A percentile compares a stretch with the other conserved stretches of the same genome.
Evolutionary conservation across 2,113 vertebrate species (phyloP).

Genomic region (Catharus fuscescens): DNA sequence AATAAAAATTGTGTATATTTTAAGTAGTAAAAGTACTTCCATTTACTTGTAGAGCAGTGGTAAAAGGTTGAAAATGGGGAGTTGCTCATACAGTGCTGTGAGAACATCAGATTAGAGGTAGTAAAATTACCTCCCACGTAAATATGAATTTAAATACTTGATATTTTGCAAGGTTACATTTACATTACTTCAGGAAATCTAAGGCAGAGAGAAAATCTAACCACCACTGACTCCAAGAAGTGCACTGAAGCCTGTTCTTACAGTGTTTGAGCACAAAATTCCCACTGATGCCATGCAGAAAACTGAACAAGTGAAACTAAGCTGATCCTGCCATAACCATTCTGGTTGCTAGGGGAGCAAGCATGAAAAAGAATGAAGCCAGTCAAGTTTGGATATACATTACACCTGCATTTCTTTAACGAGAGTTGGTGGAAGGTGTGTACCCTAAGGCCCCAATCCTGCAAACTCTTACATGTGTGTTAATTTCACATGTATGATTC

Average conservation of each 20-base stretch:
- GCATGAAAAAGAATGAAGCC: slow-evolving; percentile 58
- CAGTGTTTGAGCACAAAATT: background rate
- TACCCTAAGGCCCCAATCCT: slow-evolving; percentile 32
- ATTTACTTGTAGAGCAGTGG: slow-evolving; percentile 43
- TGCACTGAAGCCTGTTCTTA: background rate
- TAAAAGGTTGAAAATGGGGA: slow-evolving; percentile 51
- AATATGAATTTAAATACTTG: slow-evolving; percentile 62
- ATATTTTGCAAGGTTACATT: slow-evolving; percentile 62
- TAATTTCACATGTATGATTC: slow-evolving; percentile 54
- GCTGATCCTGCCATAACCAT: slow-evolving; percentile 22
- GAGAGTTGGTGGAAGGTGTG: slow-evolving; percentile 54
- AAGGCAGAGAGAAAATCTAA: slow-evolving; percentile 25
- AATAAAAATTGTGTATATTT: slow-evolving; percentile 51
- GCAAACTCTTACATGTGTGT: slow-evolving; percentile 28
- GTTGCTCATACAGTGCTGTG: slow-evolving; percentile 40
- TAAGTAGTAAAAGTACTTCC: slow-evolving; percentile 30
- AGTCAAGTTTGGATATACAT: slow-evolving; percentile 47
- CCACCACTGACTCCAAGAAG: background rate
- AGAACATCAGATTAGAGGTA: slow-evolving; percentile 66
- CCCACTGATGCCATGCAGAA: background rate
- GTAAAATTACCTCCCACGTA: slow-evolving; percentile 51
- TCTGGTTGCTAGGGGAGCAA: slow-evolving; percentile 29
- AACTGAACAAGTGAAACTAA: background rate
- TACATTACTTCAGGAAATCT: slow-evolving; percentile 57
- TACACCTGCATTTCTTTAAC: slow-evolving; percentile 59